phyloP scores from a whole-genome alignment of 2,888 invertebrate genomes.

The Cerceris ruficornis region DNA sequence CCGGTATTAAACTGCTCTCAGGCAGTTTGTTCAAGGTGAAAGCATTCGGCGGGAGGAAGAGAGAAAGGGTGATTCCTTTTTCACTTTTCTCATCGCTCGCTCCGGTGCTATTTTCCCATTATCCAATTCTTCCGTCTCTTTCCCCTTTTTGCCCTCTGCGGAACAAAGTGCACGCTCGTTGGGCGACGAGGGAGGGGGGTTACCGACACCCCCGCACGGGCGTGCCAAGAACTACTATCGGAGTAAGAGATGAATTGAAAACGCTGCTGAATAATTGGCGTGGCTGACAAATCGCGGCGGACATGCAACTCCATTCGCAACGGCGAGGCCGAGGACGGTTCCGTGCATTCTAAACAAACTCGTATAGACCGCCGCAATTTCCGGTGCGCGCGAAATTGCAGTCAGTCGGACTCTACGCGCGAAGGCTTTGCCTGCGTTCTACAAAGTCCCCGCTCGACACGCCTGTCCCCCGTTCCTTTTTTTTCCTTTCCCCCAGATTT shows the following conservation, averaged over 20 bases:
- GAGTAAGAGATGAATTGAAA: slow-evolving; percentile 41
- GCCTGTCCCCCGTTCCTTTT: background rate
- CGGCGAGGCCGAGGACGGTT: slow-evolving; percentile 13
- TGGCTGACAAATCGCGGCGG: slow-evolving; percentile 49
- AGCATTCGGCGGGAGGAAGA: no score
- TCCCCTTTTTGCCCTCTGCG: background rate
- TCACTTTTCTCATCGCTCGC: no score
- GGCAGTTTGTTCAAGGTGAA: no score
- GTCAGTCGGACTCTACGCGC: slow-evolving; percentile 20
- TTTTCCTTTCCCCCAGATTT: background rate
- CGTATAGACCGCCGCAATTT: slow-evolving; percentile 63
- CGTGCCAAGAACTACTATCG: slow-evolving; percentile 9
- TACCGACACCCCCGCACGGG: background rate
- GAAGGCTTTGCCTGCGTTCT: slow-evolving; percentile 34
- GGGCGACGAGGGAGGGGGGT: no score
- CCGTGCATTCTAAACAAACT: slow-evolving; percentile 61
- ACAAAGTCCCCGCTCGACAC: slow-evolving; percentile 12
- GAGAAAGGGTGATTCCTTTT: no score
- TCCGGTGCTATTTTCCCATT: no score
- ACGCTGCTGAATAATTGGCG: slow-evolving; percentile 46
- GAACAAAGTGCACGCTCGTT: background rate
- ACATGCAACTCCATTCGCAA: slow-evolving; percentile 48
- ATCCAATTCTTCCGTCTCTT: background rate
- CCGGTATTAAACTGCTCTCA: no score
- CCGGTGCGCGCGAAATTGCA: slow-evolving; percentile 61